Evolutionary conservation across 2,797 vertebrate genomes (phyloP), one percentile per base, ranked within the genome.

Genomic region (Acrocephalus scirpaceus): DNA sequence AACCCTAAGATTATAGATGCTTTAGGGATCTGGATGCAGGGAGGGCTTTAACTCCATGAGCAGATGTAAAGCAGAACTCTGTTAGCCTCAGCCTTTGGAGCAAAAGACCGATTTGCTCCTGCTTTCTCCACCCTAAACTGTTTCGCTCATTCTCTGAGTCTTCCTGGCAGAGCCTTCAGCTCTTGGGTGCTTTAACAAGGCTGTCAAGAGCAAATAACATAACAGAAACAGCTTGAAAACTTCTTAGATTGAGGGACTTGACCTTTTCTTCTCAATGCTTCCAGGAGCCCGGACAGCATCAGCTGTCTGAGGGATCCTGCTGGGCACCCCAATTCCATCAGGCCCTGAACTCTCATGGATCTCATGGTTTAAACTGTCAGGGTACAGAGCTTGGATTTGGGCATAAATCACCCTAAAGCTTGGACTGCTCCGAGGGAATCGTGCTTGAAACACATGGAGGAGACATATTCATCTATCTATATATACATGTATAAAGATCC

Each of bases 1-100:
- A 7, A 16, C 25, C 60, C 48, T 0, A 8, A 14, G 18, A 8
- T 0, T 5, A 16, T 1, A 7, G 13, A 7, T 45, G n/a, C 25
- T 79, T 84, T 26, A 26, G 27, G 57, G 34, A 6, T 34, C 40
- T 8, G 9, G 29, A 6, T 44, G 38, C 48, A 53, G 11, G 9
- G 16, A 70, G 47, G 27, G 44, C 38, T 73, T 90, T 47, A 61
- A 2, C 22, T 51, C 40, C 50, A 9, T 0, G 2, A 34, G n/a
- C 34, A 75, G 64, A n/a, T 30, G 54, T 25, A 54, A 69, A 77
- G 40, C 51, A 88, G 53, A 69, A 7, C 47, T 53, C 11, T n/a
- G 27, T 34, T 45, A 65, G 25, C 40, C 38, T 57, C 5, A 26
- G 22, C 56, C 51, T 60, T 69, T 13, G 9, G 38, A 66, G 61